Conservation (phyloP, 2,113 vertebrate genomes). For the Pygoscelis antarcticus region DNA sequence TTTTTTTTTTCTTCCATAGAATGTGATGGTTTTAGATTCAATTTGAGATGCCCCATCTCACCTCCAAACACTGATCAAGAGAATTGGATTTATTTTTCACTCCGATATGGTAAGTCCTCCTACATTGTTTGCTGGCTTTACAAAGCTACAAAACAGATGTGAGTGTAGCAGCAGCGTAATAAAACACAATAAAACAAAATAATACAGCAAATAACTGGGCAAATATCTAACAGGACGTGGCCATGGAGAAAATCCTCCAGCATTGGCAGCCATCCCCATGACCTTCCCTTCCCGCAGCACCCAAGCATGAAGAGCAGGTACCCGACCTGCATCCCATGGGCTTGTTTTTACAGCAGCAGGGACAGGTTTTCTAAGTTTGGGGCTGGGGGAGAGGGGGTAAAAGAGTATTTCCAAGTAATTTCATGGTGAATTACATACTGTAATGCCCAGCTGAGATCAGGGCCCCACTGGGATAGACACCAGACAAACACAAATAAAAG, state of each 20-base stretch:
- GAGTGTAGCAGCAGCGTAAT: not conserved
- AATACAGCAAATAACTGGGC: not conserved
- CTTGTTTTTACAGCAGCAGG: not conserved
- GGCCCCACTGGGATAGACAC: not conserved
- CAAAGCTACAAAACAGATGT: not conserved
- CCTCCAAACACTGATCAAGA: conserved; percentile 4
- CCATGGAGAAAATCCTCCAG: conserved; percentile 1
- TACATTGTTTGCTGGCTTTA: not conserved
- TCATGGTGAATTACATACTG: not conserved
- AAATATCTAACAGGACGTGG: not conserved
- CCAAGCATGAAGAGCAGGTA: not conserved
- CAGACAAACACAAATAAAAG: not conserved
- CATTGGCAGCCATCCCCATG: not conserved
- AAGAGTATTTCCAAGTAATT: not conserved
- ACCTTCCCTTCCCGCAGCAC: not conserved
- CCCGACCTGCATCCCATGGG: not conserved
- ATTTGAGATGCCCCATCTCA: not conserved
- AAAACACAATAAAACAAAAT: not conserved
- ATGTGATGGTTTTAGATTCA: not conserved
- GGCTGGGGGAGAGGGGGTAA: not conserved
- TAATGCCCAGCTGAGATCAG: not conserved
- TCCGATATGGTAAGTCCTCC: not conserved
- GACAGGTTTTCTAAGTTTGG: not conserved
- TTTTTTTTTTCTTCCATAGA: not conserved
- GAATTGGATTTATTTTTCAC: conserved; percentile 6